Evolutionary conservation across 2,797 vertebrate genomes (phyloP), one percentile per base, ranked within the genome.

Genomic region (Ciconia nigra): DNA sequence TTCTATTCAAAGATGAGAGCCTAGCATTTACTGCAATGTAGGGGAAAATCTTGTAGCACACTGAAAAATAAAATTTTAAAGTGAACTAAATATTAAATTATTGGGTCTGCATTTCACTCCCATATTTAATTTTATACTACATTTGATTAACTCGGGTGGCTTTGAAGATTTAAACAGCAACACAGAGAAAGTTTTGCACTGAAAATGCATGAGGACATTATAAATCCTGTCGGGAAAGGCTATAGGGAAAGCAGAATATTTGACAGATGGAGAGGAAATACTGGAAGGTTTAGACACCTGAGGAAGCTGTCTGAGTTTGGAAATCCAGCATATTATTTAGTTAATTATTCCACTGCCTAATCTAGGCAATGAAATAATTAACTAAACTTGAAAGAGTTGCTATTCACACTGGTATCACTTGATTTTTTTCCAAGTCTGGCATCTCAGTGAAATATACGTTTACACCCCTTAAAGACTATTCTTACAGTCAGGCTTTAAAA

Each of bases 361-460:
- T 83, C 33, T 49, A 73, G n/a, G 63, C n/a, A 93, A 91, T 59
- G 39, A 89, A 95, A 91, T 87, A 88, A 95, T 88, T 89, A 92
- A 47, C 29, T 80, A 24, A 86, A 86, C 47, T 92, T 89, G 83
- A 93, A 96, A 93, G 78, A 89, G n/a, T 8, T 71, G 15, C 22
- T 84, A 69, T 54, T 94, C 74, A 90, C 8, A 54, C 10, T 10
- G 5, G 2, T 35, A 87, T 71, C 0, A 54, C 49, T 31, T 79
- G 9, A 61, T 24, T 78, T 80, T 80, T 70, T 84, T 54, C 29
- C 44, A 15, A 87, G 55, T 55, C 67, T 73, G 29, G 25, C 41
- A 71, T 67, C 21, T 33, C 29, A 47, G 24, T 59, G 52, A 93
- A 87, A 88, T 71, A 90, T 86, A 90, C 42, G 17, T 46, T 93